phyloP scores from a whole-genome alignment of 2,888 invertebrate species.

The Spicauda simplicius region DNA sequence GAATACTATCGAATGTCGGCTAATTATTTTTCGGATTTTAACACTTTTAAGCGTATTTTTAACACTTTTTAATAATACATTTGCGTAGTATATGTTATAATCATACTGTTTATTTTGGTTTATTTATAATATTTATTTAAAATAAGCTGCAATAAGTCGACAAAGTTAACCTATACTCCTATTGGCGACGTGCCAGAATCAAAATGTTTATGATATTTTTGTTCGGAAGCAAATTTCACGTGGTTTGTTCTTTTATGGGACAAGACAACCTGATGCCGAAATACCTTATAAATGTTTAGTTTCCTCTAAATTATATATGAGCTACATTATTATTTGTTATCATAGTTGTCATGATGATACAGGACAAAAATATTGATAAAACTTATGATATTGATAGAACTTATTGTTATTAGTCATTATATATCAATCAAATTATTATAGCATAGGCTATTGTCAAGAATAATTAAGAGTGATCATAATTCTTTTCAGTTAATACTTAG shows the following conservation, averaged over 20 bases:
- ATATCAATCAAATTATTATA: no score
- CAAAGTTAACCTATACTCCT: constrained; percentile 66
- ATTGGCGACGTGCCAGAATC: constrained; percentile 68
- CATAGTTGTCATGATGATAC: background rate
- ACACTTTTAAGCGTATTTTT: background rate
- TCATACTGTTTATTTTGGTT: background rate
- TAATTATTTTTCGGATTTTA: constrained; percentile 41
- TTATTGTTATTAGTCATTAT: no score
- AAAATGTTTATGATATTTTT: constrained; percentile 79
- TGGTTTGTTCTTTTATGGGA: constrained; percentile 73
- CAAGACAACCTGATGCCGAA: constrained; percentile 54
- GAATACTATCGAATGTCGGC: constrained; percentile 71
- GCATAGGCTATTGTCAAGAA: background rate
- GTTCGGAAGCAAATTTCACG: constrained; percentile 70
- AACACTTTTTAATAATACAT: background rate
- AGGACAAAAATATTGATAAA: background rate
- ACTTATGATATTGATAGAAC: background rate
- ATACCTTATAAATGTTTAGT: background rate
- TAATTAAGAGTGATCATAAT: background rate
- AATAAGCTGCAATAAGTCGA: constrained; percentile 44
- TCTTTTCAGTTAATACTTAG: no score
- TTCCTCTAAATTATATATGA: background rate
- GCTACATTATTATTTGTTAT: constrained; percentile 11
- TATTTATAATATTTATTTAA: constrained; percentile 8
- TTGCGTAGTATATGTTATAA: background rate